These are phyloP conservation scores for Danio jaintianensis DNA, from an alignment of 2,797 vertebrate species.

Conservation along the genomic window DNA sequence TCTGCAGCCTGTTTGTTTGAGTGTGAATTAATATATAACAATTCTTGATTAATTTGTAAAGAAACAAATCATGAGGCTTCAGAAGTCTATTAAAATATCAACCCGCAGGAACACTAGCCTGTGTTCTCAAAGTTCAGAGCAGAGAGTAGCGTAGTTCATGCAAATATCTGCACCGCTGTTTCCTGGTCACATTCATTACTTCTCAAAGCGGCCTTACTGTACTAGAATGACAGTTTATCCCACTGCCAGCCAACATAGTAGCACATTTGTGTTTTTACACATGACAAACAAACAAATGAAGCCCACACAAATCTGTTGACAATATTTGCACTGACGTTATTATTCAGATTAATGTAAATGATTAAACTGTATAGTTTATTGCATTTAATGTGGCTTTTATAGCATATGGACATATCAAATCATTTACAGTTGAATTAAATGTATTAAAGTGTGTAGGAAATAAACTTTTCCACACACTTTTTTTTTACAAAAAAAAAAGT, in stretches of 20 bases:
- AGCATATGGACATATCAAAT: neutral
- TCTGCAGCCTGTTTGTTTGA: neutral
- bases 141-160: constrained; percentile 65
- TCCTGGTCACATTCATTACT: constrained; percentile 57
- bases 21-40: constrained; percentile 34
- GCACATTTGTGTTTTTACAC: constrained; percentile 33
- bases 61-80: constrained; percentile 51
- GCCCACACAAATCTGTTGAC: constrained; percentile 55
- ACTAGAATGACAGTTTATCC: constrained; percentile 68
- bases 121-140: constrained; percentile 57
- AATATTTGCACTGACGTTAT: constrained; percentile 42
- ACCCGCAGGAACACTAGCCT: constrained; percentile 56
- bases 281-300: constrained; percentile 55
- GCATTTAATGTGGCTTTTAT: neutral
- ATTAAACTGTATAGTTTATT: constrained; percentile 25
- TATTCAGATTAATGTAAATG: constrained; percentile 39
- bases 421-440: neutral
- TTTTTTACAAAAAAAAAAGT: no score
- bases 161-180: constrained; percentile 73
- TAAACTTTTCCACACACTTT: no score
- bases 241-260: constrained; percentile 68
- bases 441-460: neutral
- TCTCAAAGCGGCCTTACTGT: constrained; percentile 48
- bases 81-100: constrained; percentile 45
- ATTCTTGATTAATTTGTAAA: constrained; percentile 53